Conservation (phyloP, 2,113 vertebrate genomes). For the Cervus canadensis region DNA sequence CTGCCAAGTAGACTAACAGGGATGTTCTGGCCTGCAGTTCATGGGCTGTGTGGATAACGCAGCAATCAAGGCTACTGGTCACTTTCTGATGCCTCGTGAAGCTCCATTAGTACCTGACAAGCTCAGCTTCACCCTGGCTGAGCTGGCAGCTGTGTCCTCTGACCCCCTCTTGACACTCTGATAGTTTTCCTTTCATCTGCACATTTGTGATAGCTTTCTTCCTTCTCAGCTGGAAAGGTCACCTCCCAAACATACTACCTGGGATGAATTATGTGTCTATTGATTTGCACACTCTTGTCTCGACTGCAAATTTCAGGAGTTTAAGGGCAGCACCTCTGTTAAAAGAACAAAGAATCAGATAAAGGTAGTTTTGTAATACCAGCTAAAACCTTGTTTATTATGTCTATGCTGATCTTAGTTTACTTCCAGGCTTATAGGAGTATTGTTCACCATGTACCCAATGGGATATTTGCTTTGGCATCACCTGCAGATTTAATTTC, state of each 20-base stretch:
- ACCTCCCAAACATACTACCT: accelerated
- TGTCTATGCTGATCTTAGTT: not conserved
- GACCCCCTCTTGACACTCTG: not conserved
- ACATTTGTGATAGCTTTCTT: not conserved
- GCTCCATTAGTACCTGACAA: constrained; percentile 49
- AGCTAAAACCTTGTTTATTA: not conserved
- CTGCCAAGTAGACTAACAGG: not conserved
- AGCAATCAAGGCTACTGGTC: not conserved
- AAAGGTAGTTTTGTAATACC: not conserved
- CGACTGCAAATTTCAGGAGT: not conserved
- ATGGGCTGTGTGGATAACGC: not conserved
- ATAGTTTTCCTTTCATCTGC: not conserved
- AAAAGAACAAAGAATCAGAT: not conserved
- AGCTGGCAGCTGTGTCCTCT: not conserved
- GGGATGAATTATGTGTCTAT: not conserved
- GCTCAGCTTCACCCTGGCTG: not conserved
- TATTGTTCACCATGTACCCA: not conserved
- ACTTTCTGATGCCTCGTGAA: constrained; percentile 21
- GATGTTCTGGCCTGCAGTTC: constrained; percentile 8
- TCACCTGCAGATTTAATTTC: not conserved
- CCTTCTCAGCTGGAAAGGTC: not conserved
- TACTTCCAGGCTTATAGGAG: not conserved
- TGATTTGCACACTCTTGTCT: not conserved
- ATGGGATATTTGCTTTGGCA: not conserved
- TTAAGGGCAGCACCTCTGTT: not conserved